Percentiles rank a stretch among this genome's conserved stretches.
These are phyloP conservation scores for Barypeithes pellucidus DNA, from an alignment of 2,888 invertebrate genomes.

Conservation along the genomic window DNA sequence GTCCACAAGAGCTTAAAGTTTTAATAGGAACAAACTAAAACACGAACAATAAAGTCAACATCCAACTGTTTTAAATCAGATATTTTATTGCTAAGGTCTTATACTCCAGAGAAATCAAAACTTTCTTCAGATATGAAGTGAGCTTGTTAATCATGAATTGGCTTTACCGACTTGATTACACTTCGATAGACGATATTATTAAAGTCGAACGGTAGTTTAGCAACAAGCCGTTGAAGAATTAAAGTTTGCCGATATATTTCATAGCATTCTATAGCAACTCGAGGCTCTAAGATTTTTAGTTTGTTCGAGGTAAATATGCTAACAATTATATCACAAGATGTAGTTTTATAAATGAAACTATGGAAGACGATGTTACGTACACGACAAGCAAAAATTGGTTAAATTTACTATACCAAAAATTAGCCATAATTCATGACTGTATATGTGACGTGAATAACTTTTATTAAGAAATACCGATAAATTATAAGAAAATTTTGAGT, in stretches of 20 bases:
- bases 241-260: constrained; percentile 18
- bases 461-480: too few relatives aligned
- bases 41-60: constrained; percentile 1
- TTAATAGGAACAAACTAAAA: not conserved
- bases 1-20: not conserved
- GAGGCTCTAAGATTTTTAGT: not conserved
- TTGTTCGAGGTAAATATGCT: constrained; percentile 1
- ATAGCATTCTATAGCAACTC: constrained; percentile 10
- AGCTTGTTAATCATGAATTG: constrained; percentile 16
- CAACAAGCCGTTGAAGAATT: constrained; percentile 5
- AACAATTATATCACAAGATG: too few relatives aligned
- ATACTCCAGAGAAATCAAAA: constrained; percentile 9
- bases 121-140: constrained; percentile 19
- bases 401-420: too few relatives aligned
- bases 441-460: too few relatives aligned
- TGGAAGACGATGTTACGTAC: too few relatives aligned
- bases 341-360: too few relatives aligned
- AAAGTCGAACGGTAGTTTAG: constrained; percentile 17
- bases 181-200: constrained; percentile 23
- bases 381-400: too few relatives aligned
- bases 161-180: constrained; percentile 19
- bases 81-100: constrained; percentile 1
- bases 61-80: not conserved
- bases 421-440: too few relatives aligned
- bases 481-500: too few relatives aligned